Evolutionary conservation across 2,888 invertebrate genomes (phyloP).

Genomic region (Nephrotoma guestfalica): DNA sequence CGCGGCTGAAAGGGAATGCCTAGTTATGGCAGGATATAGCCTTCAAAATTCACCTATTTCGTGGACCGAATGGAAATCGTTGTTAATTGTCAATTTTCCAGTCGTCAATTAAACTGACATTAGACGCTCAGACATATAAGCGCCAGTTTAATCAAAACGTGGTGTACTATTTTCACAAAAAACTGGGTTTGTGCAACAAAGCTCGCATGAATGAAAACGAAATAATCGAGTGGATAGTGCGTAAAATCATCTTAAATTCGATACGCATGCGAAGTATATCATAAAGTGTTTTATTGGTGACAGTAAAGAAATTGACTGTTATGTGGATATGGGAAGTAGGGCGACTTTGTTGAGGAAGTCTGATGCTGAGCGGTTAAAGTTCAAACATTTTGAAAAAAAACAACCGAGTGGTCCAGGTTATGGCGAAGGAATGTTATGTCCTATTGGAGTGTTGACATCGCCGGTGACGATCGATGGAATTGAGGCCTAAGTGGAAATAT

Average conservation of each 20-base stretch:
- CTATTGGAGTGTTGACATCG: neutral
- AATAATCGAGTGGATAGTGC: neutral
- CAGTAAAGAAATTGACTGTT: neutral
- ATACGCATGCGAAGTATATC: neutral
- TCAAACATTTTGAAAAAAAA: neutral
- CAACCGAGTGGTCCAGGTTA: neutral
- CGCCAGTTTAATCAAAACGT: no score
- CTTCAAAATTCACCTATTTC: no score
- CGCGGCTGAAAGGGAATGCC: no score
- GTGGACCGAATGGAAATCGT: no score
- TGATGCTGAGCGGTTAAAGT: neutral
- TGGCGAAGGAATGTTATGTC: neutral
- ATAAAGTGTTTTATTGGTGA: neutral
- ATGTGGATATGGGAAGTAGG: neutral
- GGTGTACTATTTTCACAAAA: no score
- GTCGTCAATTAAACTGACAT: neutral
- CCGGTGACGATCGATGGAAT: neutral
- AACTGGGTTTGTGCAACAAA: no score
- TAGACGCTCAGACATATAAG: neutral
- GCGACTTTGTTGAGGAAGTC: neutral
- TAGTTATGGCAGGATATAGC: no score
- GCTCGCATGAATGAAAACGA: neutral
- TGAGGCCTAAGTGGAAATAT: neutral
- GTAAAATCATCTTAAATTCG: neutral
- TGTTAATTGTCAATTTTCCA: no score